A percentile compares a stretch with the other conserved stretches of the same genome.
These are phyloP conservation scores for Agraylea sexmaculata DNA, from an alignment of 1,140 invertebrate species.

Conservation along the genomic window DNA sequence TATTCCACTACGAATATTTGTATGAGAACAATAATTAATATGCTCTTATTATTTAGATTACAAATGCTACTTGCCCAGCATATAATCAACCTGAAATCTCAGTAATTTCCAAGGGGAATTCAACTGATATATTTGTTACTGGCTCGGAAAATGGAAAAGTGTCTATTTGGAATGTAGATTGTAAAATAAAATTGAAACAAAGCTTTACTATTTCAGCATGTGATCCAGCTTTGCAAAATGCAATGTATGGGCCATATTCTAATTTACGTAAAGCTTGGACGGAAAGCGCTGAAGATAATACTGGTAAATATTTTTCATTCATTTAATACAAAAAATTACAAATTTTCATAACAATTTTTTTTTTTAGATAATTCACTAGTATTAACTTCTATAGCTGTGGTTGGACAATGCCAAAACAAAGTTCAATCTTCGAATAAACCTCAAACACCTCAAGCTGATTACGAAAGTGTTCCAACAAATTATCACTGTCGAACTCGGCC, in stretches of 20 bases:
- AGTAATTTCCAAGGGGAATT: slow-evolving; percentile 46
- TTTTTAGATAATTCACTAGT: slow-evolving; percentile 13
- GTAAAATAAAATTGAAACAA: slow-evolving; percentile 50
- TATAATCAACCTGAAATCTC: slow-evolving; percentile 39
- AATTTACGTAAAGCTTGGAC: slow-evolving; percentile 32
- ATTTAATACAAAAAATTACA: background rate
- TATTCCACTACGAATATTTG: background rate
- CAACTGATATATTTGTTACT: slow-evolving; percentile 57
- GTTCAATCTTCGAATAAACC: slow-evolving; percentile 17
- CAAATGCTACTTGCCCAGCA: slow-evolving; percentile 78
- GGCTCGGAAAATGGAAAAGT: slow-evolving; percentile 43
- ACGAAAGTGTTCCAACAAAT: background rate
- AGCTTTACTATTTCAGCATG: slow-evolving; percentile 14
- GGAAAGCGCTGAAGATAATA: slow-evolving; percentile 33
- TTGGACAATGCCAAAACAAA: slow-evolving; percentile 19
- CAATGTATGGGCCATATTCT: slow-evolving; percentile 18
- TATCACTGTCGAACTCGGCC: slow-evolving; percentile 14
- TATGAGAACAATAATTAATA: slow-evolving; percentile 1
- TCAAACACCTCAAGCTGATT: background rate
- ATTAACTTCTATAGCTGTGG: slow-evolving; percentile 14
- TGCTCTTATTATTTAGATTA: slow-evolving; percentile 39
- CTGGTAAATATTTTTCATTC: slow-evolving; percentile 26
- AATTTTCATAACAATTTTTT: background rate
- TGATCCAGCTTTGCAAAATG: slow-evolving; percentile 17
- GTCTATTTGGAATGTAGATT: slow-evolving; percentile 60